Percentiles rank a stretch among this genome's conserved stretches.
Conservation (phyloP, 2,113 vertebrate species). For the Coracopsis vasa region DNA sequence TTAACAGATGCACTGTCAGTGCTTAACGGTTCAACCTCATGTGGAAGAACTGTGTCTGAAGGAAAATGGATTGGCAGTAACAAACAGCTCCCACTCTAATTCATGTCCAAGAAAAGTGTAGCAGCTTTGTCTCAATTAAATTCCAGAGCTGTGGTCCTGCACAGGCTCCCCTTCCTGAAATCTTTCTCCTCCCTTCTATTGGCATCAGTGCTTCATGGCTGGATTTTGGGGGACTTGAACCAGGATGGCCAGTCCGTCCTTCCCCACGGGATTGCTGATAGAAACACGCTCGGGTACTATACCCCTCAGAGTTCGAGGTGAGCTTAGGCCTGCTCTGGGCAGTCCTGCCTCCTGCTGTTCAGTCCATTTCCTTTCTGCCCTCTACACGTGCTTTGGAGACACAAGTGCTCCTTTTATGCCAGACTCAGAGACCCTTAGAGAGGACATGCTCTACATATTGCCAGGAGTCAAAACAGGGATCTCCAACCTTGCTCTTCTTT, state of each 20-base stretch:
- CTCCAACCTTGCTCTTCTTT: not conserved
- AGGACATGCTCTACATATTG: not conserved
- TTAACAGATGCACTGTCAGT: conserved; percentile 33
- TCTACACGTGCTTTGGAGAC: not conserved
- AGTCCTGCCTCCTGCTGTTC: not conserved
- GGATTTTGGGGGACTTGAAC: not conserved
- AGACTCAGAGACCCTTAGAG: not conserved
- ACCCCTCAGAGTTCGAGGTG: not conserved
- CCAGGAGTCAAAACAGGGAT: not conserved
- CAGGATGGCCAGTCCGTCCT: accelerated
- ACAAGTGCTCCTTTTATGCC: not conserved
- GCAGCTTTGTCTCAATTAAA: not conserved
- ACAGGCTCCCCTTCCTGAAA: not conserved
- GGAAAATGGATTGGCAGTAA: not conserved
- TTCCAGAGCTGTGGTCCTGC: not conserved
- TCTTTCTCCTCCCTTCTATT: not conserved
- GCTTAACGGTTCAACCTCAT: not conserved
- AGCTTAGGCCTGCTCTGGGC: not conserved
- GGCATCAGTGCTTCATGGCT: not conserved
- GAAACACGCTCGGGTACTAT: not conserved
- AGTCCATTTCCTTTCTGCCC: not conserved
- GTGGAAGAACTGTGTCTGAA: not conserved
- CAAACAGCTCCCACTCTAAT: conserved; percentile 1
- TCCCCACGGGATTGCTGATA: not conserved
- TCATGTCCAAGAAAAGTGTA: not conserved